Evolutionary conservation across 2,888 invertebrate species (phyloP), one percentile per base, ranked within the genome.

Genomic region (Pinctada fucata): DNA sequence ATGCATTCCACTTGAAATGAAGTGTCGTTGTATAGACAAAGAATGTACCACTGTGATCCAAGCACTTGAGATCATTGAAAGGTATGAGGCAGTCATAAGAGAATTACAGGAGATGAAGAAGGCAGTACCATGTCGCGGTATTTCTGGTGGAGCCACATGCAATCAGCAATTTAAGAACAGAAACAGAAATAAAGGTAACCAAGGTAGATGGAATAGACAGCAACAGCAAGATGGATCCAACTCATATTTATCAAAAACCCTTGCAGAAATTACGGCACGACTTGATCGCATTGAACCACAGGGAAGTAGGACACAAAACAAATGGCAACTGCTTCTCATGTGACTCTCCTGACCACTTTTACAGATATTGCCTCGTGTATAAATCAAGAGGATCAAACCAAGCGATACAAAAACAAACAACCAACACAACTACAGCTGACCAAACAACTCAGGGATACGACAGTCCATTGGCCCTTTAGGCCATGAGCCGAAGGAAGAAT

Each of bases 361-460:
- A 31, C 31, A 31, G 31, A 31, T 31, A 31, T 31, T 31, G 31
- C 31, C 31, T 31, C 31, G 31, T 31, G 31, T 31, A 31, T 31
- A 31, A 31, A 31, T 31, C 31, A 31, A 31, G 31, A 31, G 31
- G 31, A 31, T 31, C 31, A 31, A 31, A 31, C 31, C 31, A 31
- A 31, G 31, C 31, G 31, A 31, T 31, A 31, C 31, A 31, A 31
- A 31, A 31, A 31, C 31, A 31, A 31, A 31, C 31, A 31, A 31
- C 31, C 31, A 31, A 31, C 31, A 31, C 31, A 31, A 31, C 31
- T 31, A 31, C 31, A 31, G 31, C 31, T 31, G 31, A 31, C 31
- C 31, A 31, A 31, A 31, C 31, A 31, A 31, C 49, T 51, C 69
- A 69, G 69, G 69, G 69, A 69, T 50, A 69, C 69, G 69, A 16